phyloP scores from a whole-genome alignment of 2,797 vertebrate genomes.

The Gymnoscopelus microlampas region DNA sequence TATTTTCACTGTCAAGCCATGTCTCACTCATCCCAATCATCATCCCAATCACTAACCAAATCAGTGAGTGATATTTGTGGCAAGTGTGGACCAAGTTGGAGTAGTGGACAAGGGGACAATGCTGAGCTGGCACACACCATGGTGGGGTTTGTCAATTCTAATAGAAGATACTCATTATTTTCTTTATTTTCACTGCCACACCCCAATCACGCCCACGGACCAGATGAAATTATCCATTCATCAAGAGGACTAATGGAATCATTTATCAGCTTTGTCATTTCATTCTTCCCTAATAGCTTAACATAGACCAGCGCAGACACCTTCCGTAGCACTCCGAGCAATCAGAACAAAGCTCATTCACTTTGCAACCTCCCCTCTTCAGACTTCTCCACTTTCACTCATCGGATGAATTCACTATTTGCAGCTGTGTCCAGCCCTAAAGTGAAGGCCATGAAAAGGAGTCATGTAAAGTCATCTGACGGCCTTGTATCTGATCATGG shows the following conservation, averaged over 20 bases:
- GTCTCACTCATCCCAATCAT: too few species aligned
- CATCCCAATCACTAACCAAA: too few species aligned
- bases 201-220: conserved; percentile 57
- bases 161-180: conserved; percentile 3
- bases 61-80: too few species aligned
- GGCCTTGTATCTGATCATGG: conserved; percentile 52
- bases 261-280: conserved; percentile 66
- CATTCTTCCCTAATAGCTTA: conserved; percentile 44
- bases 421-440: conserved; percentile 25
- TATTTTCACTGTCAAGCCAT: too few species aligned
- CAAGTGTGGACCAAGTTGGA: too few species aligned
- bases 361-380: background rate
- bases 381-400: conserved; percentile 39
- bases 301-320: conserved; percentile 31
- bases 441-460: conserved; percentile 44
- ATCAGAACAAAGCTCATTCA: background rate
- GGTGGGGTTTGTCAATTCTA: too few species aligned
- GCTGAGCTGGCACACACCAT: too few species aligned
- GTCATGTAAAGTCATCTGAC: conserved; percentile 49
- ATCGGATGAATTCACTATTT: conserved; percentile 42
- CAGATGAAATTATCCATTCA: conserved; percentile 70
- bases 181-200: conserved; percentile 45
- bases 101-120: too few species aligned
- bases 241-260: conserved; percentile 70
- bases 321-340: background rate